A percentile compares a stretch with the other conserved stretches of the same genome.
phyloP scores from a whole-genome alignment of 2,888 invertebrate genomes.

The Tridacna gigas region DNA sequence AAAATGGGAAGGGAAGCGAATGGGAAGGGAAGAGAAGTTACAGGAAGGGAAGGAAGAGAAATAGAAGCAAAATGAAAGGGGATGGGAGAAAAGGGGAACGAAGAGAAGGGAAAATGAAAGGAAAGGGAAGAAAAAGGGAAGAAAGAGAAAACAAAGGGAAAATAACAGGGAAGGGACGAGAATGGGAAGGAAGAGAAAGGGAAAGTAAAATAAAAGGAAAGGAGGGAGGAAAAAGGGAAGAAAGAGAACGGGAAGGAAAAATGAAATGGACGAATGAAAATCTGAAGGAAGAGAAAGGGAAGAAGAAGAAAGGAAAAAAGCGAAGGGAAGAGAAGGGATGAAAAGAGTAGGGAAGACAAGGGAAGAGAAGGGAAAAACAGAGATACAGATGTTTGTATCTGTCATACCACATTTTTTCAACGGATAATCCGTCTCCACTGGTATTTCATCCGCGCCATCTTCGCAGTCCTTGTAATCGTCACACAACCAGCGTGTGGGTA shows the following conservation, averaged over 20 bases:
- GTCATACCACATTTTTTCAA: slow-evolving; percentile 52
- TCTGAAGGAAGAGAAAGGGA: background rate
- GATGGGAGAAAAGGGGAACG: background rate
- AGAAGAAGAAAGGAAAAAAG: background rate
- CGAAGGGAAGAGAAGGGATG: background rate
- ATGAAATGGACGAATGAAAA: background rate
- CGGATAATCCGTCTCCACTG: slow-evolving; percentile 46
- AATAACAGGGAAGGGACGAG: no score
- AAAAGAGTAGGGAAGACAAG: background rate
- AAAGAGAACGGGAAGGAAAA: background rate
- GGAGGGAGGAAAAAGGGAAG: background rate
- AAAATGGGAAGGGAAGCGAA: no score
- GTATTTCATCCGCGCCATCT: slow-evolving; percentile 70
- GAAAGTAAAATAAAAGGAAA: background rate
- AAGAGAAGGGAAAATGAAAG: background rate
- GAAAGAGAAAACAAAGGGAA: background rate
- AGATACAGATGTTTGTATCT: background rate
- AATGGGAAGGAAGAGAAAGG: background rate
- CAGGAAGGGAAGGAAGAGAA: no score
- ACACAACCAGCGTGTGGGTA: slow-evolving; percentile 69
- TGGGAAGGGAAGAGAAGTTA: no score
- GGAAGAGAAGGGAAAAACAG: background rate
- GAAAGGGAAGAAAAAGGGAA: background rate
- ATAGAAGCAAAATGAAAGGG: no score
- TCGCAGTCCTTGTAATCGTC: slow-evolving; percentile 73